Percentiles rank a stretch among this genome's conserved stretches.
phyloP scores from a whole-genome alignment of 1,140 invertebrate genomes.

The Druon quercuslanigerum region DNA sequence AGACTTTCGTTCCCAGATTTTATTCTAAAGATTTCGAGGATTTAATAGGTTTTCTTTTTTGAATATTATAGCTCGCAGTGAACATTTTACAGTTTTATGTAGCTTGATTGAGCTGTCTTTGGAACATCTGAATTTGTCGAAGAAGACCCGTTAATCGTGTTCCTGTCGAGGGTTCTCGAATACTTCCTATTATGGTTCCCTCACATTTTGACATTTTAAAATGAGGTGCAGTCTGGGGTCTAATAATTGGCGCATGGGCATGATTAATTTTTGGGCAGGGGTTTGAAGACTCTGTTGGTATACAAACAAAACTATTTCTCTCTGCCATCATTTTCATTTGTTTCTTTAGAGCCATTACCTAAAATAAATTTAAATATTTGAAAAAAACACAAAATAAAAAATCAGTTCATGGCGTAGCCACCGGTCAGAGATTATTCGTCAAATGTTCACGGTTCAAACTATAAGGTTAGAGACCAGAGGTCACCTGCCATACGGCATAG shows the following conservation, averaged over 20 bases:
- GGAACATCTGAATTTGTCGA: constrained; percentile 67
- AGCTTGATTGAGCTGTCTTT: constrained; percentile 61
- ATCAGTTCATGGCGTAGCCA: not conserved
- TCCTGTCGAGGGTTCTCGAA: constrained; percentile 53
- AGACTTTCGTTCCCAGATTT: not conserved
- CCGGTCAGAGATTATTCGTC: too few species aligned
- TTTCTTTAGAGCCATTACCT: constrained; percentile 71
- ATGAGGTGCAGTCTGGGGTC: constrained; percentile 12
- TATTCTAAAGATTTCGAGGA: too few species aligned
- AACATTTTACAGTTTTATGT: constrained; percentile 37
- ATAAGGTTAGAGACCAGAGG: too few species aligned
- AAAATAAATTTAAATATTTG: constrained; percentile 21
- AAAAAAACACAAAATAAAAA: not conserved
- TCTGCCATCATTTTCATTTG: constrained; percentile 71
- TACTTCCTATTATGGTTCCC: constrained; percentile 30
- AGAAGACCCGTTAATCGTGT: constrained; percentile 57
- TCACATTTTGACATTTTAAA: constrained; percentile 32
- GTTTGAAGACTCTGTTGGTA: constrained; percentile 47
- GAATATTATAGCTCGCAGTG: not conserved
- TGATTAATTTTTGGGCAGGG: not conserved
- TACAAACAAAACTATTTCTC: constrained; percentile 64
- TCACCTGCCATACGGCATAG: too few species aligned
- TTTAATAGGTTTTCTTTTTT: not conserved
- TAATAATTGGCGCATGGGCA: constrained; percentile 1
- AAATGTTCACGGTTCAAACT: too few species aligned